Conservation (phyloP, 2,888 invertebrate species). For the Yponomeuta sedellus region DNA sequence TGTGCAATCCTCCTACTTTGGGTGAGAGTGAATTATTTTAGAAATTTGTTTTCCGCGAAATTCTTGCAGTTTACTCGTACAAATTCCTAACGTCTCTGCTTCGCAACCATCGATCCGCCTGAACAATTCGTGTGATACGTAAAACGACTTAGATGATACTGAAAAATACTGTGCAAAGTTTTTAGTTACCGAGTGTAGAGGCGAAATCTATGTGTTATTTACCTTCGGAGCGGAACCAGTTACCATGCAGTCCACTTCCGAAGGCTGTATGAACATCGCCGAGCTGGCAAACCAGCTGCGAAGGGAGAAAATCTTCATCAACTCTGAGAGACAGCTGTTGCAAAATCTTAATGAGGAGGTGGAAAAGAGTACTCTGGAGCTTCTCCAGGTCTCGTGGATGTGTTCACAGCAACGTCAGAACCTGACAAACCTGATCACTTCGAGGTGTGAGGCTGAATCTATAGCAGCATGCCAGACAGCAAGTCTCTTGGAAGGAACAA, state of each 20-base stretch:
- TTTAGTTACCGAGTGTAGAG: conserved; percentile 30
- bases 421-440: conserved; percentile 84
- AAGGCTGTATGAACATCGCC: conserved; percentile 69
- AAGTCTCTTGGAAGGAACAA: conserved; percentile 60
- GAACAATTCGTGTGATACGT: background rate
- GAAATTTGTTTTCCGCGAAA: background rate
- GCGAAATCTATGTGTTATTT: conserved; percentile 8
- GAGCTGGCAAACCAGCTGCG: conserved; percentile 79
- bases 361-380: conserved; percentile 70
- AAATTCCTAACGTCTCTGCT: background rate
- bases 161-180: background rate
- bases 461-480: conserved; percentile 83
- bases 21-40: conserved; percentile 3
- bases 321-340: conserved; percentile 88
- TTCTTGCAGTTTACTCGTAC: background rate
- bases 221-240: conserved; percentile 23
- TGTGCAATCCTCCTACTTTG: background rate
- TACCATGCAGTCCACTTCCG: conserved; percentile 69
- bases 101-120: background rate
- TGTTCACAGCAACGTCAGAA: conserved; percentile 91
- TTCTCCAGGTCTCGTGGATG: conserved; percentile 88
- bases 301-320: conserved; percentile 91
- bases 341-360: conserved; percentile 86
- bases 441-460: conserved; percentile 85
- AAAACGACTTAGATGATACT: background rate